phyloP scores from a whole-genome alignment of 2,113 vertebrate genomes.

The Australoheros scitulus region DNA sequence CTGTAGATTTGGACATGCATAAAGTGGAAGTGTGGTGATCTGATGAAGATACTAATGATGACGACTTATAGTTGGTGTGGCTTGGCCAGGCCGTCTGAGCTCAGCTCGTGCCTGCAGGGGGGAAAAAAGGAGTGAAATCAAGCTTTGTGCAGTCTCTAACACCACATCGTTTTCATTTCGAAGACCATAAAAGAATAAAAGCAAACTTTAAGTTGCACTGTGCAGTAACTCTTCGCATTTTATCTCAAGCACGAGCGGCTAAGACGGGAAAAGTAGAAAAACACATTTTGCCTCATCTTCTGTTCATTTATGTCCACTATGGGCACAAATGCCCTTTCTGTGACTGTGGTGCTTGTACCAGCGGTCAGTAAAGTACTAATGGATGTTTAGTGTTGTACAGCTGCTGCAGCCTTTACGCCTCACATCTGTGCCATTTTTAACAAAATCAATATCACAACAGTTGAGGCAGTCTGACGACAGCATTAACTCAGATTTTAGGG shows the following conservation, averaged over 20 bases:
- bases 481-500: no score
- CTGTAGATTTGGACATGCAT: slow-evolving; percentile 5
- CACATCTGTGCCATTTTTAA: neutral
- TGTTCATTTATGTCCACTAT: neutral
- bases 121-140: neutral
- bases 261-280: no score
- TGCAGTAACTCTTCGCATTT: no score
- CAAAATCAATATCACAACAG: neutral
- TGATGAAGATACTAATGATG: neutral
- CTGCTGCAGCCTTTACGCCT: neutral
- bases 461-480: neutral
- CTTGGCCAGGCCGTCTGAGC: slow-evolving; percentile 84
- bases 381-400: neutral
- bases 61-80: slow-evolving; percentile 72
- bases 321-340: neutral
- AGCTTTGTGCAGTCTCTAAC: neutral
- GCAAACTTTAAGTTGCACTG: no score
- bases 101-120: slow-evolving; percentile 90
- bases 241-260: no score
- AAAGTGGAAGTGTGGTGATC: slow-evolving; percentile 28
- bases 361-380: neutral
- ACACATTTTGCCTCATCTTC: no score
- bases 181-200: no score
- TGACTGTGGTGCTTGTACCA: neutral
- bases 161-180: neutral